Evolutionary conservation across 2,888 invertebrate genomes (phyloP), one percentile per base, ranked within the genome.

Genomic region (Quadriops clusia): DNA sequence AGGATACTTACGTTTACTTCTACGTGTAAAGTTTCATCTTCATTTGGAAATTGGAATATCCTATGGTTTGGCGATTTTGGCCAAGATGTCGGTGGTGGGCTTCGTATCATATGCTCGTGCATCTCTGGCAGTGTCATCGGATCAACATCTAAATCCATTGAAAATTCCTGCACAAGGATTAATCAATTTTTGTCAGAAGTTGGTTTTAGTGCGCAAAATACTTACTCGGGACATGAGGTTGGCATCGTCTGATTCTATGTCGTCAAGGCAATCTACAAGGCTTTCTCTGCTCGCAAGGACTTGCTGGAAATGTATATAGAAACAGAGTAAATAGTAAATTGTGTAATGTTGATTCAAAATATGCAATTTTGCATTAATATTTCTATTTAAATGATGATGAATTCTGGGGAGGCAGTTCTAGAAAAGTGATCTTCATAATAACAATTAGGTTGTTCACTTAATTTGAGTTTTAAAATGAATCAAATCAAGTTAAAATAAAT

Each of bases 231-330:
- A 73, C 80, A 82, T 80, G 29, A 80, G 63, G 53, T 77, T 79
- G 12, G 77, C 76, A 54, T 80, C 76, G 55, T 82, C 82, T 1
- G 80, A 76, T 56, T 80, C 81, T 46, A 72, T 73, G 51, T 80
- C 79, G 34, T 80, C 80, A 29, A 70, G 60, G 51, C 70, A 72
- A 50, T 83, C 82, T 22, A 79, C 77, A 24, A 83, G 63, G 53
- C 81, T 82, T 56, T 83, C 83, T 49, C 82, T 68, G 56, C 82
- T 83, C 1, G 83, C 83, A 52, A 84, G 69, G 16, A 83, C 75
- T 72, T 80, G 72, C 70, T 75, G 60, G 21, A 68, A 68, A 41
- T 36, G 36, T 23, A 38, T 25, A 33, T 17, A 25, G 39, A 28
- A 18, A n/a, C n/a, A n/a, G n/a, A n/a, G n/a, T n/a, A n/a, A n/a